Evolutionary conservation across 2,797 vertebrate species (phyloP), one percentile per base, ranked within the genome.

Genomic region (Premnoplex brunnescens): DNA sequence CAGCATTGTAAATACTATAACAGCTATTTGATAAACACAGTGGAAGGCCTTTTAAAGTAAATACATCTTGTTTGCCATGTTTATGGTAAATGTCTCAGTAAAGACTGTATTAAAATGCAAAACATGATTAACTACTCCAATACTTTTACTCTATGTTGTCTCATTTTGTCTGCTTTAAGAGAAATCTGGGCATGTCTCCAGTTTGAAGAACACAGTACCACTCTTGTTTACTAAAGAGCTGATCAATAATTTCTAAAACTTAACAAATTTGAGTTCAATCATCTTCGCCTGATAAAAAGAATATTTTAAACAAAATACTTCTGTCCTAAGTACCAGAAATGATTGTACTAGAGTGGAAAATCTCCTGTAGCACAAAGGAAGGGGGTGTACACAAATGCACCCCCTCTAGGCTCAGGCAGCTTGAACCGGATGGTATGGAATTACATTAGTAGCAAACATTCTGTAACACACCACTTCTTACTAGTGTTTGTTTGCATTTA

Each of bases 11-110:
- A 95, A 92, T 95, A 91, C 56, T 80, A 4, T 23, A 96, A 96
- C 97, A 96, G 95, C 90, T 96, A 96, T 96, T 97, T 97, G 68
- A 97, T 94, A 96, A 95, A 97, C 96, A 98, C 96, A 98, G 96
- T 91, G 91, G 93, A 94, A 96, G 75, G 91, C 93, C 97, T 96
- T 98, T 96, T 92, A 71, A 90, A 97, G 93, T 89, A 55, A 97
- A 96, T 83, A 93, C 64, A 87, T 95, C 95, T 96, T 39, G 4
- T 96, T 89, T 95, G 96, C 97, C 96, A 96, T 85, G 95, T 97
- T 96, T 92, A 95, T 87, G 96, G 95, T 88, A 96, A 97, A 97
- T 59, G 51, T 74, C 74, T 91, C 75, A 63, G 88, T 82, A 76
- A 93, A 94, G 75, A 80, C 30, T 49, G 13, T 46, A 95, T 80